Base-by-base conservation (phyloP, 2,797 vertebrate genomes). In the Lepus oiostolus region DNA sequence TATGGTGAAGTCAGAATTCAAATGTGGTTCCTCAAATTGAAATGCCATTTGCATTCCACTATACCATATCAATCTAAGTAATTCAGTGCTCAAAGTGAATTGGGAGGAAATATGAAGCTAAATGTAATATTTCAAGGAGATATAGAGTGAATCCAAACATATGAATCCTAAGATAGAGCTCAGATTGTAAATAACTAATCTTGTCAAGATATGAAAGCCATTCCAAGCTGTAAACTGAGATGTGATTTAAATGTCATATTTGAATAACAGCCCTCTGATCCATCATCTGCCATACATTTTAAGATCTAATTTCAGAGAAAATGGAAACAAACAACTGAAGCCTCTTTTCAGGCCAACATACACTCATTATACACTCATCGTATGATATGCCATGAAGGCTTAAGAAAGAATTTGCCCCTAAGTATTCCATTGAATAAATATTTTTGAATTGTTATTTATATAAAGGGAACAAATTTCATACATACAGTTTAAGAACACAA, bases 101-200 rank as follows among this genome's bases (percentile, higher is more conserved):
- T 90, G 93, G 74, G 86, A 94, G 62, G 87, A 97, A 97, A 93
- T 63, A 71, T 16, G 65, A 92, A 85, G 65, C 83, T 87, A 93
- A 96, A 87, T 68, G 70, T 71, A 96, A 92, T 87, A 86, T 91
- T 94, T 96, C 96, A 96, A 96, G 96, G 97, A 86, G 62, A 71
- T 95, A 94, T 2, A 95, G 90, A 95, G 4, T 84, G 65, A 97
- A 93, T 89, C 88, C 93, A 97, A 84, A 85, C 68, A 94, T 87
- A 91, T 50, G 88, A 97, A 93, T 96, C 84, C 95, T 24, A 17
- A 95, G 93, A 93, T 75, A 74, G 58, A 95, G 93, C 72, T 84
- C 71, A 80, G 95, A 91, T 16, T 14, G 22, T 93, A 96, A 90
- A 97, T 96, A 96, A 90, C 47, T 92, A 95, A 92, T 90, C 52